Evolutionary conservation across 2,888 invertebrate species (phyloP), one percentile per base, ranked within the genome.

Genomic region (Pterostichus niger): DNA sequence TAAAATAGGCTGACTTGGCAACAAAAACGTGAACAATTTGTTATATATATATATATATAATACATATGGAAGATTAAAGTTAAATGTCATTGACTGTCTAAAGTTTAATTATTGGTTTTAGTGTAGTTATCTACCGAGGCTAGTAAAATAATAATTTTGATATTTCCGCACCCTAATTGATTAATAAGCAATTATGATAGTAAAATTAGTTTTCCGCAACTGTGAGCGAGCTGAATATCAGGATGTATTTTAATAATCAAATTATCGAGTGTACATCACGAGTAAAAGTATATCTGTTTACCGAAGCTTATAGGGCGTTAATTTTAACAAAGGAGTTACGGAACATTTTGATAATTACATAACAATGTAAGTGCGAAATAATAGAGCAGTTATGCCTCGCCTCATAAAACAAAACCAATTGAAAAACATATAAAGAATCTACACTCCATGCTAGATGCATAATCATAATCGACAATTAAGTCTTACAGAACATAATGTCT

Each of bases 391-490:
- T 56, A 56, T 7, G 15, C 56, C 56, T 11, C 56, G 56, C 56
- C 56, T 56, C 56, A 56, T 56, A 17, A 56, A 56, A 56, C 49
- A 49, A 49, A 49, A 49, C 49, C 49, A 49, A 49, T 49, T 49
- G 49, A 40, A 49, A 49, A 49, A 49, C 49, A 49, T 49, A 6
- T 49, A 49, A 64, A 64, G 35, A 10, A 56, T 24, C 56, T 6
- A 33, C 11, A 31, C 64, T 64, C 44, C 40, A 44, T 44, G 44
- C 40, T 54, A 52, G 17, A 44, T 46, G 33, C 11, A 52, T 52
- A 35, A 31, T 52, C 35, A 75, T 75, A 75, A 76, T 76, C 56
- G 76, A 76, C 56, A 76, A 76, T 76, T 76, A 76, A 76, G 75
- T 31, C 31, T 35, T 24, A n/a, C 40, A 40, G 40, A 6, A 40